Base-by-base conservation (phyloP, 1,140 invertebrate genomes). In the Oryctes rhinoceros region DNA sequence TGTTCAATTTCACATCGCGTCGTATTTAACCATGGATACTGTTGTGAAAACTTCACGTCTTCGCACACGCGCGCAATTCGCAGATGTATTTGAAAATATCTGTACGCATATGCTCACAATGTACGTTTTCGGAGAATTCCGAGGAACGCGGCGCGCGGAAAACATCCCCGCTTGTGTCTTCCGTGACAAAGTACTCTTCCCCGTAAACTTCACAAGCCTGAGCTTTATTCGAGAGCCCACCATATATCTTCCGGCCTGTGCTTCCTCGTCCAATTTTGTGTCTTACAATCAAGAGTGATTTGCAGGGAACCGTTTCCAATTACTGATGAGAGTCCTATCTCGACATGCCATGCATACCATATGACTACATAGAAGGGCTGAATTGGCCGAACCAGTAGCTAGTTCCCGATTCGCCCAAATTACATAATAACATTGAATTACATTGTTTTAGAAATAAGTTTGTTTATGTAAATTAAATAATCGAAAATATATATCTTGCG, bases 271-370 rank as follows among this genome's bases (percentile, higher is more conserved):
- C 83, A 82, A 84, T 82, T 79, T 81, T 79, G 80, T 83, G 81
- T 84, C 83, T 84, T 83, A 84, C 83, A 84, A 84, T 84, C 83
- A 84, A 81, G 80, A 84, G 82, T 84, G 83, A 83, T 84, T 84
- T 84, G 83, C 83, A 84, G 82, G 82, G 82, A 80, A 83, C 81
- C 82, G 81, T 79, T 83, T 83, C 83, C 82, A 84, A 83, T 84
- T 84, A 83, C 82, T 80, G 78, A 82, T 81, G 80, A 75, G 35
- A 18, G 71, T 37, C 71, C 35, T 37, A 30, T 44, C 39, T 44
- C 39, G 39, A 44, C 39, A 44, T 44, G 39, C 39, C 39, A 44
- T 44, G 39, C 39, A 44, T 44, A 44, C 39, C 39, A 10, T 44
- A 44, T 44, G 39, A 44, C 39, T 44, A 44, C 9, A 10, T 44